Base-by-base conservation (phyloP, 2,888 invertebrate species). In the Agrotis puta region DNA sequence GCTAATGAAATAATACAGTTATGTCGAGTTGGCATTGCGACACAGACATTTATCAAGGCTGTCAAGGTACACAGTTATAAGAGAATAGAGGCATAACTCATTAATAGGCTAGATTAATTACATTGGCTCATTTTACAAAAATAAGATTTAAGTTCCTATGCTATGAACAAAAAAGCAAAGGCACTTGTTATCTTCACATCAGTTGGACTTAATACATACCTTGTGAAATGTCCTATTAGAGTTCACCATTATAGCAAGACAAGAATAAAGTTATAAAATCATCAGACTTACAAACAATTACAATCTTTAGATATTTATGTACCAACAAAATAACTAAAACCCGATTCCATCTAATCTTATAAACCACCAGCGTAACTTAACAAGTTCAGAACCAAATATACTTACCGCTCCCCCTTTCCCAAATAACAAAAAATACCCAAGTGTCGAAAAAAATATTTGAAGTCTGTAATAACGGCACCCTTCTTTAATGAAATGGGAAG, bases 401-500 rank as follows among this genome's bases (percentile, higher is more conserved):
- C 58, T 76, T 43, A 70, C 33, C 18, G 39, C 50, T 50, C 61
- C 64, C 53, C 58, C 27, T 43, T 50, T 71, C 33, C 9, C 50
- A 64, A 70, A 79, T 62, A 64, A 69, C 53, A 51, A 56, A 51
- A 39, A 73, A 65, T 68, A 64, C 51, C 48, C 33, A 66, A 74
- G 72, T 57, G 70, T 62, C 14, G 58, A 69, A 75, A 81, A 80
- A 69, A 75, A 74, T 74, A 82, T 83, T 77, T 77, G 64, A 63
- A 75, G 71, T 67, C 66, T 54, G 79, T 82, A 87, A 86, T 84
- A 84, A 85, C 79, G 67, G 68, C 83, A 67, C 82, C 82, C 77
- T 51, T 58, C 72, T 64, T 82, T 88, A 89, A 90, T 89, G 87
- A 89, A 88, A 85, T 81, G 81, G 85, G 87, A 88, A 85, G 85